These are phyloP conservation scores for Cyanoderma ruficeps DNA, from an alignment of 2,113 vertebrate genomes.

Conservation along the genomic window DNA sequence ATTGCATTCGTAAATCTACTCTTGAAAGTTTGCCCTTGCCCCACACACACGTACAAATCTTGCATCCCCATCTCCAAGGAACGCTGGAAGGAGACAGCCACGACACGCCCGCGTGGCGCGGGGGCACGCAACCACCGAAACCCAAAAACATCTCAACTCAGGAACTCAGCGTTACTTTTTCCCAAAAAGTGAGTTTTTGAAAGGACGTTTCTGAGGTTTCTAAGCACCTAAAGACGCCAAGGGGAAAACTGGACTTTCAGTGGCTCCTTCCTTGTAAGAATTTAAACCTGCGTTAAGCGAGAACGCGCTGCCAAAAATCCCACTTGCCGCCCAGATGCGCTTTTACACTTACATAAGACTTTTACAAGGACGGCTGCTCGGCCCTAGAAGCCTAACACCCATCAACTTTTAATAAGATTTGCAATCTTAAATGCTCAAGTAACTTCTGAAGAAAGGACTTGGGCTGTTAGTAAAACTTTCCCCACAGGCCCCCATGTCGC, in stretches of 20 bases:
- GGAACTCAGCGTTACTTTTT: neutral
- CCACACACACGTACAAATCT: neutral
- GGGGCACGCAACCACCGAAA: neutral
- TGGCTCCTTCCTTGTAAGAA: neutral
- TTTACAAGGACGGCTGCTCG: neutral
- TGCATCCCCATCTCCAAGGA: neutral
- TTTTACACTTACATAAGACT: neutral
- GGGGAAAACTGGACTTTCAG: neutral
- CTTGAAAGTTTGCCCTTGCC: neutral
- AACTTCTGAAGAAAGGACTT: neutral
- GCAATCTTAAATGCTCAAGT: neutral
- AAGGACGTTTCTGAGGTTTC: neutral
- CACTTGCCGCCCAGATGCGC: neutral
- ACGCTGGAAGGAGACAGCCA: neutral
- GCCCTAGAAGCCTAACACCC: slow-evolving; percentile 10
- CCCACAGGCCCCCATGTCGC: neutral
- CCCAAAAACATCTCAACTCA: neutral
- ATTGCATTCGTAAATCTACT: neutral
- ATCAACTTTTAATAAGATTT: slow-evolving; percentile 13
- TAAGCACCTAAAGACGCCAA: neutral
- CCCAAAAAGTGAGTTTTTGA: neutral
- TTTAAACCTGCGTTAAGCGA: neutral
- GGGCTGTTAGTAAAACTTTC: neutral
- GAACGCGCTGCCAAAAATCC: neutral
- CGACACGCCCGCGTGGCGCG: rapidly evolving